Evolutionary conservation across 2,113 vertebrate species (phyloP), one percentile per base, ranked within the genome.

Genomic region (Cebus imitator): DNA sequence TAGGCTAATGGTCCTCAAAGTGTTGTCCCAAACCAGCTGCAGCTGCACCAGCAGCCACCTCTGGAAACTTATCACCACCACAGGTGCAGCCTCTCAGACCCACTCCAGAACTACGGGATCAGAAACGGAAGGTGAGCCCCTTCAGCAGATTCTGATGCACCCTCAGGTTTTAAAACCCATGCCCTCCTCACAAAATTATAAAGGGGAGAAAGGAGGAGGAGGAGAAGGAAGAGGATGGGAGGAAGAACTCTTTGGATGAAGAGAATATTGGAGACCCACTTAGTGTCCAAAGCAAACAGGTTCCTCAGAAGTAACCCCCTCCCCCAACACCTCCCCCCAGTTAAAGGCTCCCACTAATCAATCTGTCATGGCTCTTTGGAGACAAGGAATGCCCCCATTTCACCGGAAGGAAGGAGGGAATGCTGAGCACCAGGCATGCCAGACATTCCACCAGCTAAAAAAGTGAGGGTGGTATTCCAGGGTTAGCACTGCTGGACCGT

Each of bases 381-480:
- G 80, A 95, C 40, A 72, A 90, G 91, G 82, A 96, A 96, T 96
- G 94, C 76, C 73, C 64, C 78, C 48, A 16, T 90, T 91, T 95
- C 89, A 70, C 66, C 2, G 68, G 87, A 84, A 75, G 68, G 87
- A 84, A 75, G 1, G 43, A 85, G 92, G 64, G 95, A 94, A 92
- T 92, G 95, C 90, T 58, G 87, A 96, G 92, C 92, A 61, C 87
- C 87, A 96, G 95, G 87, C 91, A 93, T 97, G 96, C 95, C 96
- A 97, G 35, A 75, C 89, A 96, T 98, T 96, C 98, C 94, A 94
- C 90, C 13, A 52, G 75, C 86, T 87, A 55, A 86, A 97, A 57
- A 48, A 43, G 2, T 6, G 23, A 9, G 32, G 75, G 57, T 40
- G 48, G 57, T 72, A 90, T 58, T 94, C 83, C 70, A 81, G 37